Evolutionary conservation across 2,888 invertebrate species (phyloP), one percentile per base, ranked within the genome.

Genomic region (Apamea anceps): DNA sequence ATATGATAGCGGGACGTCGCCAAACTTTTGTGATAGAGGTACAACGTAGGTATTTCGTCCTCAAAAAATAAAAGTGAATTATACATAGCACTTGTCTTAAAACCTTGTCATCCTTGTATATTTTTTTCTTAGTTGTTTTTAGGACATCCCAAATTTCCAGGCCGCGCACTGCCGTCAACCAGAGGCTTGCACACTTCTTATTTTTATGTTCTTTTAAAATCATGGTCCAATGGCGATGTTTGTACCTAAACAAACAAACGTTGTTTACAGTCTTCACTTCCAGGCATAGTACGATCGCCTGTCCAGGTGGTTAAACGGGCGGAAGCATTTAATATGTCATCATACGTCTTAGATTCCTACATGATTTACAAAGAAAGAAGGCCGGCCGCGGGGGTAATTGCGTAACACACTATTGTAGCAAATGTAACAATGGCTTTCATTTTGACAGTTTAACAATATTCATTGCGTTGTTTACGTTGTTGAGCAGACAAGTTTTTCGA

Each of bases 91-190:
- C 85, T 84, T 94, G 91, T 88, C 92, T 94, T 28, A 96, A 86
- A 32, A 93, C 87, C 21, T 79, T 87, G n/a, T 89, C 86, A 73
- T 95, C 93, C 0, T 87, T 90, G 77, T 92, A 94, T 0, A 90
- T 84, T 82, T 92, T 94, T 77, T 90, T 93, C 79, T 90, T 93
- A 0, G 91, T 92, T 0, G 84, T 88, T 73, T 93, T 93, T 10
- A 96, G 76, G 60, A 94, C 91, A 63, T 95, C 91, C 96, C 96
- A 96, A 70, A 96, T 95, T 90, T 96, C 96, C 10, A 96, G 80
- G 63, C 94, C 92, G 2, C 94, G 93, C 42, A 89, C 85, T 2
- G 93, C 89, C 1, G 91, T 92, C 15, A 96, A 89, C 96, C 96
- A 96, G 2, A 96, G 85, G 0, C 93, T 92, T 10, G 89, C 87